A percentile compares a stretch with the other conserved stretches of the same genome.
These are phyloP conservation scores for Leucoma salicis DNA, from an alignment of 2,888 invertebrate species.

Conservation along the genomic window DNA sequence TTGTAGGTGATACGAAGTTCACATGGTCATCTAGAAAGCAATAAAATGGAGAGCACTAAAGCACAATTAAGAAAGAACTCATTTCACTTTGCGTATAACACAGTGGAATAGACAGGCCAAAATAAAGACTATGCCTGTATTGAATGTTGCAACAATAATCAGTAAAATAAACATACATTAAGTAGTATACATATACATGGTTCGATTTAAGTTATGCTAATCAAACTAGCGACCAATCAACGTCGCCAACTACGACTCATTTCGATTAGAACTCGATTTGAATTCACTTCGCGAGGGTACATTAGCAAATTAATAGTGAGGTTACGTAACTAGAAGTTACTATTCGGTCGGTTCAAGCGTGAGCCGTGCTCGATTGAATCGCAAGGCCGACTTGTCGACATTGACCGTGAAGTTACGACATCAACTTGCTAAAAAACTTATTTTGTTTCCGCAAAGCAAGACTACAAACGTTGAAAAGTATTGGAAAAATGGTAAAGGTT, in stretches of 20 bases:
- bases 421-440: constrained; percentile 54
- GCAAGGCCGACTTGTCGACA: constrained; percentile 76
- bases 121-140: too few species aligned
- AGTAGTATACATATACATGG: constrained; percentile 27
- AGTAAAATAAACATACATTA: constrained; percentile 30
- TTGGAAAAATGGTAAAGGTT: too few species aligned
- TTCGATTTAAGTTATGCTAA: constrained; percentile 36
- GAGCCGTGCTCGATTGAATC: constrained; percentile 63
- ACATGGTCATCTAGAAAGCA: too few species aligned
- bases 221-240: constrained; percentile 34
- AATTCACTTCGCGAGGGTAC: constrained; percentile 47
- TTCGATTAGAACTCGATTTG: constrained; percentile 45
- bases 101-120: too few species aligned
- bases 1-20: too few species aligned
- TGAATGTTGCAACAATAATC: constrained; percentile 25
- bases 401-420: constrained; percentile 76
- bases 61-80: too few species aligned
- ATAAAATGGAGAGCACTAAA: too few species aligned
- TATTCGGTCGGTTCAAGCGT: constrained; percentile 54
- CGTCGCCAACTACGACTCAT: constrained; percentile 33
- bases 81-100: too few species aligned
- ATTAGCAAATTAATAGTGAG: constrained; percentile 60
- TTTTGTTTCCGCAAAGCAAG: constrained; percentile 76
- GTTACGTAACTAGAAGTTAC: constrained; percentile 64
- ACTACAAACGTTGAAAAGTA: constrained; percentile 42